Base-by-base conservation (phyloP, 2,888 invertebrate species). In the Aproaerema taeniolella region DNA sequence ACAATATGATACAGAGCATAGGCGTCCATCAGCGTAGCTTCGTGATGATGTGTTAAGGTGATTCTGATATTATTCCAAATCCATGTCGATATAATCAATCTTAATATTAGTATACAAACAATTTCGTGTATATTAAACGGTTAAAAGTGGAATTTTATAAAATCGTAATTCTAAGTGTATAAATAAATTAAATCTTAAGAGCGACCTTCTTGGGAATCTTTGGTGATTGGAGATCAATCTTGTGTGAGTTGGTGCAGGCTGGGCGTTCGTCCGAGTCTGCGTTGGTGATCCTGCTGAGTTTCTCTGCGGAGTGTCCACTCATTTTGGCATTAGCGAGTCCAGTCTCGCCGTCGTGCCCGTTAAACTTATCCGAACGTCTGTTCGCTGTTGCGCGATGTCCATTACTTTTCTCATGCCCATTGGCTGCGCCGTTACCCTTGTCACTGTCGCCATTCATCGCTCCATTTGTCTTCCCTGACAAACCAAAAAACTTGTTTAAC, bases 201-300 rank as follows among this genome's bases (percentile, higher is more conserved):
- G 83, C 79, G 53, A 82, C 75, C 61, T 82, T 68, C 53, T 67
- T 85, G 65, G 76, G 74, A 61, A 82, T 83, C 80, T 85, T 85
- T 78, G 85, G 85, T 74, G 85, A 61, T 50, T 64, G 67, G 69
- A 79, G 69, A 75, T 73, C 73, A 58, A 73, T 62, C 53, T 63
- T 63, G 61, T 64, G 71, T 50, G 49, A 62, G 41, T 65, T 67
- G 50, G 14, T 13, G 30, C 4, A 30, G 14, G 3, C 26, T 6
- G 26, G 8, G 61, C 62, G 71, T 51, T 49, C 62, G 42, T 63
- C 66, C 50, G 70, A 64, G 50, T 59, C 61, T 49, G 20, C 24
- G 24, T 12, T 20, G 36, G 39, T 43, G 32, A 50, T 50, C 7
- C 61, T 58, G 37, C 54, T 58, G 37, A 52, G 38, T 49, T 59